These are phyloP conservation scores for Trematomus loennbergii DNA, from an alignment of 2,113 vertebrate genomes.

Conservation along the genomic window DNA sequence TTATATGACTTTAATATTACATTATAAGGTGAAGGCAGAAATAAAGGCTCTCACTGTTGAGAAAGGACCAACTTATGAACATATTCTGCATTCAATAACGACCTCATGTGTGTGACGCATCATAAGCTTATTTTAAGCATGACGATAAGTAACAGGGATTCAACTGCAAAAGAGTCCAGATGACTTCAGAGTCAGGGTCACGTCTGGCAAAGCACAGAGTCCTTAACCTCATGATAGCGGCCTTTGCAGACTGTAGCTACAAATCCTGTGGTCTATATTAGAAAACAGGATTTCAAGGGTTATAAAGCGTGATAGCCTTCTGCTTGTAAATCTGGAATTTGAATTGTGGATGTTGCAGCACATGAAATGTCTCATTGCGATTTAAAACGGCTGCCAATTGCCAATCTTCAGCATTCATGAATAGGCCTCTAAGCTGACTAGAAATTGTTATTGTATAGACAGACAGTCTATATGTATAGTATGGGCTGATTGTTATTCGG, in stretches of 20 bases:
- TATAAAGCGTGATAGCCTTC: background rate
- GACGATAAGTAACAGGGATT: background rate
- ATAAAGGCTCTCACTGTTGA: background rate
- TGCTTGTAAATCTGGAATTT: background rate
- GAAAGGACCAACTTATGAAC: background rate
- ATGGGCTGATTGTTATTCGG: no score
- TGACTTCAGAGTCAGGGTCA: conserved; percentile 22
- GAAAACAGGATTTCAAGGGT: background rate
- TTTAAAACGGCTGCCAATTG: background rate
- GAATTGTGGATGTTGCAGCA: background rate
- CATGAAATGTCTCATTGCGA: background rate
- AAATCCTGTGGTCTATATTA: background rate
- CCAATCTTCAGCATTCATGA: conserved; percentile 1
- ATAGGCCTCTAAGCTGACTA: background rate
- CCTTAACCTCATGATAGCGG: conserved; percentile 6
- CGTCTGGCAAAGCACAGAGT: background rate
- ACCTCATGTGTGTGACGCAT: background rate
- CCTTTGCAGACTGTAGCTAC: background rate
- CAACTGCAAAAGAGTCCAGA: background rate
- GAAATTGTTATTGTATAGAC: conserved; percentile 15
- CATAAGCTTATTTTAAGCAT: background rate
- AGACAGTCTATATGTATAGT: background rate
- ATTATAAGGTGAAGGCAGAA: background rate
- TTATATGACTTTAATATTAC: background rate
- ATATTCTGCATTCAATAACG: background rate